Evolutionary conservation across 2,113 vertebrate genomes (phyloP).

Genomic region (Myrmecophaga tridactyla): DNA sequence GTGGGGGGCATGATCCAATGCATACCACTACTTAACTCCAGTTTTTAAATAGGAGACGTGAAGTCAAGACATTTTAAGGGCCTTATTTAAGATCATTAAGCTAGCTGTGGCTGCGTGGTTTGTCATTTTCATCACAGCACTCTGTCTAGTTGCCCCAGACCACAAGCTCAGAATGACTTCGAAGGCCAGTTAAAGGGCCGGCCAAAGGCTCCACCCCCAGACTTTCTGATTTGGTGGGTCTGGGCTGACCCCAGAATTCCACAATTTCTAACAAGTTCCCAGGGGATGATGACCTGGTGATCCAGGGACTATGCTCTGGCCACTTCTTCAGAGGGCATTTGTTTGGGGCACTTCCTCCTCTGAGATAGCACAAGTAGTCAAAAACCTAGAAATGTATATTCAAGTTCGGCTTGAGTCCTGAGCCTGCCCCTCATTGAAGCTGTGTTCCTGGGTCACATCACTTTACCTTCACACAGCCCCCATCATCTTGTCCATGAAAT

Average conservation of each 20-base stretch:
- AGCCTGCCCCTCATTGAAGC: not conserved
- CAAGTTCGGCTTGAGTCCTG: not conserved
- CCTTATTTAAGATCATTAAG: not conserved
- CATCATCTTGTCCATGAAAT: not conserved
- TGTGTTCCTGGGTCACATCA: not conserved
- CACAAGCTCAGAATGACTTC: too few species aligned
- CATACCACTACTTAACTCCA: not conserved
- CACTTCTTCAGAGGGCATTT: not conserved
- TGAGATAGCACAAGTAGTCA: not conserved
- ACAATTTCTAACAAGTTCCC: not conserved
- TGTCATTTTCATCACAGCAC: not conserved
- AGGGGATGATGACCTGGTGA: rapidly evolving
- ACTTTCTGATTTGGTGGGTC: not conserved
- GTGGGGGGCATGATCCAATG: too few species aligned
- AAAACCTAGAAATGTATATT: too few species aligned
- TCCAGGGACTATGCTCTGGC: rapidly evolving
- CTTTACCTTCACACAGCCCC: not conserved
- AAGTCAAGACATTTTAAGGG: not conserved
- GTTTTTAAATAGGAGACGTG: not conserved
- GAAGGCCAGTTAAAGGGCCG: not conserved
- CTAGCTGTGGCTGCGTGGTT: not conserved
- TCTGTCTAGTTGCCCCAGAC: not conserved
- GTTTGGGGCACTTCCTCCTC: not conserved
- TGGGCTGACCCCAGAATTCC: not conserved
- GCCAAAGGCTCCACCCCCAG: not conserved